phyloP scores from a whole-genome alignment of 2,797 vertebrate genomes.

The Toxotes lorentzi region DNA sequence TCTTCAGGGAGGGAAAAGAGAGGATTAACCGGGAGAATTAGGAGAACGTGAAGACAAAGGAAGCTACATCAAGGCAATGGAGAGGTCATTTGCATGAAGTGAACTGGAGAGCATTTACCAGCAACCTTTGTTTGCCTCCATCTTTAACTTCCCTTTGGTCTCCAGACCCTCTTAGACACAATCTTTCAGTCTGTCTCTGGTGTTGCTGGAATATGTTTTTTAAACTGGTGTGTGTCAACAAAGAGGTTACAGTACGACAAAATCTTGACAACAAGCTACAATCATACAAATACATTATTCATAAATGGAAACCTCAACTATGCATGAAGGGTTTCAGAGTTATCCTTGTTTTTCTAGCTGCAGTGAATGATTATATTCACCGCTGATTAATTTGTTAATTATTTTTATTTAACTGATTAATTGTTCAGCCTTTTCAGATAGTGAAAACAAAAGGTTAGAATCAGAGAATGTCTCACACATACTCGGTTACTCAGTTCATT shows the following conservation, averaged over 20 bases:
- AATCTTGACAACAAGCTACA: not conserved
- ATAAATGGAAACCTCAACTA: not conserved
- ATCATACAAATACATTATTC: not conserved
- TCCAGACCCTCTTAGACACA: not conserved
- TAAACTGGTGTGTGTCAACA: not conserved
- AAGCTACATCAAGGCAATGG: constrained; percentile 80
- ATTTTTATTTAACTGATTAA: not conserved
- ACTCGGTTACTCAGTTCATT: not conserved
- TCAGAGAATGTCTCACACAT: not conserved
- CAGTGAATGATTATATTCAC: not conserved
- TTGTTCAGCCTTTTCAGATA: not conserved
- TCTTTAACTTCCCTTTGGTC: constrained; percentile 15
- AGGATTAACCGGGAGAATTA: constrained; percentile 86
- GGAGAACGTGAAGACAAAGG: constrained; percentile 72
- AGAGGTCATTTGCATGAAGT: constrained; percentile 72
- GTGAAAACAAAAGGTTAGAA: not conserved
- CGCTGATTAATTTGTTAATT: not conserved
- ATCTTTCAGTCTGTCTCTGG: not conserved
- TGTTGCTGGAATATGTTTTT: not conserved
- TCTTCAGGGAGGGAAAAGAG: constrained; percentile 25
- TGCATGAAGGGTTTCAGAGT: not conserved
- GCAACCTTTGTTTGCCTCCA: constrained; percentile 4
- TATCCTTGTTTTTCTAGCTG: not conserved
- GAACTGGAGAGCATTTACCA: constrained; percentile 61
- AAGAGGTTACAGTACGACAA: not conserved